These are phyloP conservation scores for Globicephala melas DNA, from an alignment of 2,113 vertebrate species.

Conservation along the genomic window DNA sequence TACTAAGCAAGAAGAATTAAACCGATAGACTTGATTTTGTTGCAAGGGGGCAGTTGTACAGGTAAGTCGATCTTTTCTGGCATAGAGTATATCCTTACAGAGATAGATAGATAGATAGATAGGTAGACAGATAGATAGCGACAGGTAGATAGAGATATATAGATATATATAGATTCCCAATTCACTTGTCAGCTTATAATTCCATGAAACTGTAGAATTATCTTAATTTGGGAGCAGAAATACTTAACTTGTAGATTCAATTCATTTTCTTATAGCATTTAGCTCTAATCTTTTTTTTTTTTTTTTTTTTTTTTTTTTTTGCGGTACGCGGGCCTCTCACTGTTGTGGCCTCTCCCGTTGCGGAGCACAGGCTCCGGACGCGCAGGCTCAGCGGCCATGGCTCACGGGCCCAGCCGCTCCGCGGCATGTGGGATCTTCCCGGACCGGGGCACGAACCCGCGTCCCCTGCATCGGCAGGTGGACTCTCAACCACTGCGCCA, in stretches of 20 bases:
- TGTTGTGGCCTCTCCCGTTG: too few relatives aligned
- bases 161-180: not conserved
- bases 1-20: constrained; percentile 15
- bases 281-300: not conserved
- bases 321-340: too few relatives aligned
- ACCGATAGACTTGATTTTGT: not conserved
- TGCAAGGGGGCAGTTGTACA: not conserved
- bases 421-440: too few relatives aligned
- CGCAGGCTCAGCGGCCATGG: too few relatives aligned
- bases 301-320: too few relatives aligned
- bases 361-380: too few relatives aligned
- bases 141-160: not conserved
- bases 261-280: constrained; percentile 56
- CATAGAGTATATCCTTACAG: not conserved
- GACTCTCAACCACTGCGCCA: too few relatives aligned
- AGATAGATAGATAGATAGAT: not conserved
- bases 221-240: not conserved
- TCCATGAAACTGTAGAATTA: constrained; percentile 25
- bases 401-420: too few relatives aligned
- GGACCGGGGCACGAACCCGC: too few relatives aligned
- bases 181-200: not conserved
- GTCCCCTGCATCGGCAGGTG: too few relatives aligned
- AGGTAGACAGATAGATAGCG: not conserved
- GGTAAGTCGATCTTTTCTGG: not conserved
- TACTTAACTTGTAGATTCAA: constrained; percentile 30